Base-by-base conservation (phyloP, 1,140 invertebrate species). In the Diploscapter pachys region DNA sequence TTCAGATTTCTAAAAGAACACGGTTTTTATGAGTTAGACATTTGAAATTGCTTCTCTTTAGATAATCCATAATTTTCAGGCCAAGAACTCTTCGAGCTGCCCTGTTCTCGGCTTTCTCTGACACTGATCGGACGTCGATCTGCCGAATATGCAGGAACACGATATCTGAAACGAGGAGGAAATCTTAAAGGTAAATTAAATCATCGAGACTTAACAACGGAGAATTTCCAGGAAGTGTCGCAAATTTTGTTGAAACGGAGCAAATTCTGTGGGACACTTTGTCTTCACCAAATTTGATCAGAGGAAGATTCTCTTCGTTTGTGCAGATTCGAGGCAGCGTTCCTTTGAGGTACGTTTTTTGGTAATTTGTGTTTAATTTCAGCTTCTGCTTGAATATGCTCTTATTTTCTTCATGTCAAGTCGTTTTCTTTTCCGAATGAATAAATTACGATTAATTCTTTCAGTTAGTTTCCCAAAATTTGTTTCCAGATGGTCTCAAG, bases 211-310 rank as follows among this genome's bases (percentile, higher is more conserved):
- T 31, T 31, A 31, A 31, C 31, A 31, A 31, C 1, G 31, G 31
- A 31, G 31, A 31, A 31, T 31, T 31, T 31, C 49, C 53, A 73
- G 83, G 83, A 4, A 61, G 73, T 49, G 84, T 85, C 3, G 83
- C 83, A 4, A 85, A 85, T 72, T 83, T 86, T 52, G 83, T 85
- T 6, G 83, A 85, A 75, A 86, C 83, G 3, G 83, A 85, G 54
- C 83, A 81, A 62, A 82, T 82, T 54, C 78, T 85, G 31, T 85
- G 84, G 84, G 83, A 85, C 62, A 75, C 79, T 59, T 62, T 49
- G 52, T 81, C 79, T 4, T 72, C 81, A 6, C 66, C 78, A n/a
- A 63, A 70, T 52, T 65, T 85, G 3, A 49, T 59, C 4, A 69
- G 63, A 6, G 83, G 83, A 53, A 75, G 80, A 52, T 85, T 85